A percentile compares a stretch with the other conserved stretches of the same genome.
phyloP scores from a whole-genome alignment of 2,113 vertebrate species.

The Leucopsar rothschildi region DNA sequence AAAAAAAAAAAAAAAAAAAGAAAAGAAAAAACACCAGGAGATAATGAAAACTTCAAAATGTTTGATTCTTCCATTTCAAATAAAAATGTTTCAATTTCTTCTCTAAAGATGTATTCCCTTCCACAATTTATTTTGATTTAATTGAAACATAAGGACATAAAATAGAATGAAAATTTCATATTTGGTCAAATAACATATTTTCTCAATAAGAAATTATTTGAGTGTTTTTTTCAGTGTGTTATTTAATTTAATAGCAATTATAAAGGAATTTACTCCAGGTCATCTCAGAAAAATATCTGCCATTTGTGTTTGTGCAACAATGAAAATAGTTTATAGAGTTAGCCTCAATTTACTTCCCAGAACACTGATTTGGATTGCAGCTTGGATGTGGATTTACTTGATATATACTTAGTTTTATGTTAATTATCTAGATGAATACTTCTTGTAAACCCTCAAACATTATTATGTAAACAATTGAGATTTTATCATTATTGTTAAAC shows the following conservation, averaged over 20 bases:
- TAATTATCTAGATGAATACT: background rate
- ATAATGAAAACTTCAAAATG: background rate
- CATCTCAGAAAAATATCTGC: background rate
- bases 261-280: background rate
- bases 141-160: background rate
- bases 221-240: background rate
- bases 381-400: background rate
- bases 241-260: background rate
- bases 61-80: background rate
- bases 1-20: background rate
- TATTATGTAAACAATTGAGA: background rate
- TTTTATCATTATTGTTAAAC: background rate
- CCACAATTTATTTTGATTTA: background rate
- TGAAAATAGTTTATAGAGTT: background rate
- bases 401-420: background rate
- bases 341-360: background rate
- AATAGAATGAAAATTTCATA: background rate
- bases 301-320: background rate
- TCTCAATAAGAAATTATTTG: background rate
- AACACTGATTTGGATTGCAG: background rate
- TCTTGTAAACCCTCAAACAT: background rate
- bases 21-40: background rate
- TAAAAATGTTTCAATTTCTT: background rate
- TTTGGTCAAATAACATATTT: background rate
- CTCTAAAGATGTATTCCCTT: background rate